A percentile compares a stretch with the other conserved stretches of the same genome.
Conservation (phyloP, 2,888 invertebrate species). For the Epirrhoe tristata region DNA sequence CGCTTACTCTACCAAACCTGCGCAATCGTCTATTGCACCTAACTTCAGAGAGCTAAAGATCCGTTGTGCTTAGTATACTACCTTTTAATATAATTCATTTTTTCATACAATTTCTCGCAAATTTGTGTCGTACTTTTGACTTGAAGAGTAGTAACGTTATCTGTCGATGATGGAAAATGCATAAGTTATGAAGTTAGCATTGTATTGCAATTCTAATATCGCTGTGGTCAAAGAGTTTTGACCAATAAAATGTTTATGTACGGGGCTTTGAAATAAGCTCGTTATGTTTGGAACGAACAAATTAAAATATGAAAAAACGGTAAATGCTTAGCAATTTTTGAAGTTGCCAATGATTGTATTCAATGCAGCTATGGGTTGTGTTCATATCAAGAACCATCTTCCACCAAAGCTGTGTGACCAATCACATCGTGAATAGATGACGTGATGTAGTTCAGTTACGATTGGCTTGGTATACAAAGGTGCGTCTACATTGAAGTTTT, state of each 20-base stretch:
- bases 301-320: background rate
- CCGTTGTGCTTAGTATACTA: too few species aligned
- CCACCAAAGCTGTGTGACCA: background rate
- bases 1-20: too few species aligned
- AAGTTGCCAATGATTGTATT: slow-evolving; percentile 7
- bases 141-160: background rate
- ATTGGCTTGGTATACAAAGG: slow-evolving; percentile 6
- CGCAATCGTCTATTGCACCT: too few species aligned
- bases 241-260: background rate
- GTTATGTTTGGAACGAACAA: slow-evolving; percentile 1
- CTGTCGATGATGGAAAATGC: slow-evolving; percentile 7
- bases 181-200: slow-evolving; percentile 4
- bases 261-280: slow-evolving; percentile 4
- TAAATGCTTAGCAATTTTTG: slow-evolving; percentile 9
- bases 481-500: slow-evolving; percentile 7
- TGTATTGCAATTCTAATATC: too few species aligned
- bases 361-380: slow-evolving; percentile 18
- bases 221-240: background rate
- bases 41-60: too few species aligned
- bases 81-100: too few species aligned
- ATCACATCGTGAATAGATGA: background rate
- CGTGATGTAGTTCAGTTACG: background rate
- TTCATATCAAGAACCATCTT: slow-evolving; percentile 6
- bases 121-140: background rate
- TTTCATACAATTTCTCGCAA: too few species aligned